phyloP scores from a whole-genome alignment of 2,888 invertebrate genomes.

The Pilophorus perplexus region DNA sequence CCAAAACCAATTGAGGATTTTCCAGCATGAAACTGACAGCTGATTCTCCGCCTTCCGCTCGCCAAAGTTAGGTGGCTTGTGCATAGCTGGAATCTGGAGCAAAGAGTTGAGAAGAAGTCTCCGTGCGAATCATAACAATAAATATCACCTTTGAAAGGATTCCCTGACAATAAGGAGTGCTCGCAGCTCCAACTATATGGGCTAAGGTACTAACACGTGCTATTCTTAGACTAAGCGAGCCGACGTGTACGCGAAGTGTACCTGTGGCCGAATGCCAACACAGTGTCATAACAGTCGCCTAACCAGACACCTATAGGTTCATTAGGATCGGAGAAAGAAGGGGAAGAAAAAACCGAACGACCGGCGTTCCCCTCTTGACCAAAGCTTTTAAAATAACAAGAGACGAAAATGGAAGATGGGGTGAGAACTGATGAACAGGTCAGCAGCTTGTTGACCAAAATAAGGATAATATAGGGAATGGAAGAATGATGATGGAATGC shows the following conservation, averaged over 20 bases:
- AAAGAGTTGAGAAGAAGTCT: too few species aligned
- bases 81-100: too few species aligned
- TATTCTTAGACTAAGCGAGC: constrained; percentile 4
- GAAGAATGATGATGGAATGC: too few species aligned
- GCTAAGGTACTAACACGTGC: neutral
- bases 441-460: too few species aligned
- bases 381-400: constrained; percentile 22
- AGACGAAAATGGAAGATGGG: neutral
- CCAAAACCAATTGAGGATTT: too few species aligned
- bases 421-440: neutral
- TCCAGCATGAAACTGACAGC: too few species aligned
- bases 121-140: too few species aligned
- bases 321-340: constrained; percentile 22
- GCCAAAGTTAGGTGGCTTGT: too few species aligned
- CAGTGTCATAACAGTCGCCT: constrained; percentile 36
- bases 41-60: too few species aligned
- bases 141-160: too few species aligned
- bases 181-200: neutral
- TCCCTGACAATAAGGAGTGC: too few species aligned
- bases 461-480: too few species aligned
- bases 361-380: constrained; percentile 10
- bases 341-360: neutral
- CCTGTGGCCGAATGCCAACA: constrained; percentile 19
- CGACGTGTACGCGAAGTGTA: constrained; percentile 31
- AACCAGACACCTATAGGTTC: constrained; percentile 38